Conservation (phyloP, 2,888 invertebrate species). For the Alentia gelatinosa region DNA sequence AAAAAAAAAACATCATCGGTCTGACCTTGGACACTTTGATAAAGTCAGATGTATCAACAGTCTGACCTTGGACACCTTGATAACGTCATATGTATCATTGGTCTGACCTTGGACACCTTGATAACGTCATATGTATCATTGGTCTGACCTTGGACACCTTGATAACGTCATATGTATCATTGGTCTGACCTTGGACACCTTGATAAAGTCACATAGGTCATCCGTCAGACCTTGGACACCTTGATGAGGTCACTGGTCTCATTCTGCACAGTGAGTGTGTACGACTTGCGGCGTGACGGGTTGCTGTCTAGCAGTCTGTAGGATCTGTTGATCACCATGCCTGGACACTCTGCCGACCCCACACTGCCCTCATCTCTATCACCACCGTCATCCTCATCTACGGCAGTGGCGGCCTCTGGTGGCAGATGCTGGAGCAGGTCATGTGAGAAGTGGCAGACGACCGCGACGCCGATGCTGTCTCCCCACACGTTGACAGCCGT, state of each 20-base stretch:
- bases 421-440: neutral
- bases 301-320: slow-evolving; percentile 2
- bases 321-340: slow-evolving; percentile 36
- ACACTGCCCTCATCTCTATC: neutral
- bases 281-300: slow-evolving; percentile 20
- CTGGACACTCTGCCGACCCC: too few relatives aligned
- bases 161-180: too few relatives aligned
- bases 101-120: too few relatives aligned
- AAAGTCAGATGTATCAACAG: too few relatives aligned
- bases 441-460: slow-evolving; percentile 10
- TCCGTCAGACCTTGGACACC: slow-evolving; percentile 37
- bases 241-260: slow-evolving; percentile 6
- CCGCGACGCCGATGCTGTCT: neutral
- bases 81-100: too few relatives aligned
- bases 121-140: too few relatives aligned
- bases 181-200: too few relatives aligned
- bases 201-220: too few relatives aligned
- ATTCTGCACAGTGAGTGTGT: slow-evolving; percentile 38
- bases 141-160: too few relatives aligned
- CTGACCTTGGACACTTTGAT: too few relatives aligned
- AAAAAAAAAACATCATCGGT: too few relatives aligned
- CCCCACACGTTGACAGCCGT: slow-evolving; percentile 30
- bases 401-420: neutral
- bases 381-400: neutral
- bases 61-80: too few relatives aligned